A percentile compares a stretch with the other conserved stretches of the same genome.
phyloP scores from a whole-genome alignment of 2,113 vertebrate genomes.

The Pica pica region DNA sequence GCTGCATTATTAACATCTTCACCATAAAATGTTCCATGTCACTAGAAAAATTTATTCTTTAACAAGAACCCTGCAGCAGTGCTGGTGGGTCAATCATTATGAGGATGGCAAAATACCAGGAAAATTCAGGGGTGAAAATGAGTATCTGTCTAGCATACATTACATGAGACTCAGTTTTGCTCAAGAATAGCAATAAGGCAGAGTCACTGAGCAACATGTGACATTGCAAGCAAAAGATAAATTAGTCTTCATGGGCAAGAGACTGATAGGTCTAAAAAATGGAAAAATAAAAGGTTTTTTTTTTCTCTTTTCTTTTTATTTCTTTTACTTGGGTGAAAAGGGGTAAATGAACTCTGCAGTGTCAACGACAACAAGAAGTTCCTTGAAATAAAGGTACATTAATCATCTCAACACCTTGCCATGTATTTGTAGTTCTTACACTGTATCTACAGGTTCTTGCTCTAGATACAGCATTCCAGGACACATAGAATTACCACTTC shows the following conservation, averaged over 20 bases:
- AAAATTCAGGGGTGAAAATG: conserved; percentile 18
- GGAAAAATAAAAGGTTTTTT: neutral
- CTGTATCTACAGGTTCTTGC: too few species aligned
- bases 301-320: neutral
- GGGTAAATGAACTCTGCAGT: neutral
- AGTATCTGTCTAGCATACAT: conserved; percentile 1
- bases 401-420: neutral
- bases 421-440: too few species aligned
- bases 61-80: neutral
- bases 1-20: neutral
- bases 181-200: conserved; percentile 28
- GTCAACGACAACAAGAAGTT: neutral
- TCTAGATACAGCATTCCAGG: too few species aligned
- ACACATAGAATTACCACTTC: neutral
- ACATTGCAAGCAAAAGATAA: conserved; percentile 29
- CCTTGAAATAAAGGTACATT: neutral
- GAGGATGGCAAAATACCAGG: conserved; percentile 3
- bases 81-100: neutral
- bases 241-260: neutral
- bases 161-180: conserved; percentile 3
- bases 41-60: conserved; percentile 4
- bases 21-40: neutral
- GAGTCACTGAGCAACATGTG: neutral
- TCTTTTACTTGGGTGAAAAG: neutral
- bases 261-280: neutral